These are phyloP conservation scores for Creontiades dilutus DNA, from an alignment of 2,888 invertebrate genomes.

Conservation along the genomic window DNA sequence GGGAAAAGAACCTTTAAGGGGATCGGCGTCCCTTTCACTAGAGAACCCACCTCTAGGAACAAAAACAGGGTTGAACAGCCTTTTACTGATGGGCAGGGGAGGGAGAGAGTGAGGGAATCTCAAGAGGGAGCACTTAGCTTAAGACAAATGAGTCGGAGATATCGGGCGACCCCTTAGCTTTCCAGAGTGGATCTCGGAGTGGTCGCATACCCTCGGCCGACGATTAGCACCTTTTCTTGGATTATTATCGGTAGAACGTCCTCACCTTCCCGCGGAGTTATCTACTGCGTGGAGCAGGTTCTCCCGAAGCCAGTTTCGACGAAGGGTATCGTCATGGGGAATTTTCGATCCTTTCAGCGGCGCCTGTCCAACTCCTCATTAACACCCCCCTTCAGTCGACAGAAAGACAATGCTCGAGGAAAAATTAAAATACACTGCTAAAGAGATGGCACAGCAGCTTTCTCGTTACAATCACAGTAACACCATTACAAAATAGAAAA, in stretches of 20 bases:
- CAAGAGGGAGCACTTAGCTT: constrained; percentile 14
- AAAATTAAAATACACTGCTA: no score
- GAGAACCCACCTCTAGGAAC: neutral
- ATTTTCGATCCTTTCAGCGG: constrained; percentile 3
- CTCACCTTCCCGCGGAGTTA: neutral
- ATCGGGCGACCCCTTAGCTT: neutral
- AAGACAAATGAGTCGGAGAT: constrained; percentile 24
- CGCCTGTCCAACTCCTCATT: constrained; percentile 3
- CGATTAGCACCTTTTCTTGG: constrained; percentile 35
- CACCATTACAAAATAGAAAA: no score
- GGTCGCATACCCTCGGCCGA: neutral
- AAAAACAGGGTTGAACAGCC: constrained; percentile 42
- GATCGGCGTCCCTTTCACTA: neutral
- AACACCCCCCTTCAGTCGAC: neutral
- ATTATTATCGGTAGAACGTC: constrained; percentile 11
- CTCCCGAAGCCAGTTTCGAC: neutral
- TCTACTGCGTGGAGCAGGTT: neutral
- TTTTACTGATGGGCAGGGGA: neutral
- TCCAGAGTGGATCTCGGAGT: neutral
- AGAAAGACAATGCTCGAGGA: no score
- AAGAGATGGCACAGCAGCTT: no score
- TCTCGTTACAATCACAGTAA: no score
- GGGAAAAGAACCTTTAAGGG: neutral
- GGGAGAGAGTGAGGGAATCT: no score
- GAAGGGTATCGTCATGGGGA: constrained; percentile 19